Base-by-base conservation (phyloP, 2,797 vertebrate genomes). In the Rhinatrema bivittatum region DNA sequence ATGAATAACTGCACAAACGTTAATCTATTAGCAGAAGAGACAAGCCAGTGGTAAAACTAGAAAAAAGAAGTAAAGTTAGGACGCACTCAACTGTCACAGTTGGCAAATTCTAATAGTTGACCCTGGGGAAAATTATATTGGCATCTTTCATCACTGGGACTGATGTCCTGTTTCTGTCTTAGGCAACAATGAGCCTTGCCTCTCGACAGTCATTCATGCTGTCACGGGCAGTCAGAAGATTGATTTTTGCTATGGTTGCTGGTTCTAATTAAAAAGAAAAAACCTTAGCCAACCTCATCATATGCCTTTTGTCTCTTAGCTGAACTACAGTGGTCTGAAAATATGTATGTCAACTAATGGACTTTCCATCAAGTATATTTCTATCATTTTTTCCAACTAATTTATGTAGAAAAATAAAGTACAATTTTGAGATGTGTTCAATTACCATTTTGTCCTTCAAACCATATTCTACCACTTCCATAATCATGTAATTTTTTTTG, bases 201-300 rank as follows among this genome's bases (percentile, higher is more conserved):
- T 5, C 61, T 56, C 5, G n/a, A 11, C 10, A 28, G 12, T 55
- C 50, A 47, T 46, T n/a, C 9, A 18, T 35, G 37, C 38, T 29
- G 49, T 53, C 9, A 16, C 42, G n/a, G 2, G 18, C 6, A 47
- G 26, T 22, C 13, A n/a, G 39, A 37, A 60, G 7, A 25, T 18
- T 35, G 26, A 4, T 17, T 20, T 23, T 15, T 33, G 19, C 16
- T 18, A 7, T 5, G 25, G 19, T 41, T 39, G 16, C 22, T 50
- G 16, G 10, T 39, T 65, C 36, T 62, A 52, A 56, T 63, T 53
- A 51, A 23, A 30, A 12, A 50, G 50, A 29, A 19, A 32, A 2
- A n/a, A n/a, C 19, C 36, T 51, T 39, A n/a, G 40, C 20, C n/a
- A 37, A 3, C 50, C 45, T 65, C 53, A 52, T 63, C 41, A 56